Evolutionary conservation across 2,113 vertebrate genomes (phyloP).

Genomic region (Lampris incognitus): DNA sequence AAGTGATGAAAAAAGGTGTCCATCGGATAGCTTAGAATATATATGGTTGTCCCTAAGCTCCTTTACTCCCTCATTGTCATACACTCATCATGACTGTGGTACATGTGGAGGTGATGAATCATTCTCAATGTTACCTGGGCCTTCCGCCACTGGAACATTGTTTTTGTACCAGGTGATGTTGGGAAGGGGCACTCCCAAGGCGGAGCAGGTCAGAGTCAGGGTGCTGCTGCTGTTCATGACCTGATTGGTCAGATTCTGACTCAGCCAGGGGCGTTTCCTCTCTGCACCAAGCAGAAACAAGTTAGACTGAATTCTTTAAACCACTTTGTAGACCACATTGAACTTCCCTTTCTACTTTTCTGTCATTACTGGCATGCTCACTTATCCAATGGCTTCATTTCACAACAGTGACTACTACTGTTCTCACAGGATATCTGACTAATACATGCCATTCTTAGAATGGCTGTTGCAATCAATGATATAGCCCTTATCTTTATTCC

Average conservation of each 20-base stretch:
- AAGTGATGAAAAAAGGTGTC: not conserved
- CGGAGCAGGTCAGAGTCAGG: slow-evolving; percentile 84
- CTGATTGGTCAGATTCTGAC: slow-evolving; percentile 87
- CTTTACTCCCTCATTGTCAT: not conserved
- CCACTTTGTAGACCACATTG: not conserved
- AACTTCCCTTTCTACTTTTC: not conserved
- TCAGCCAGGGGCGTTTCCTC: slow-evolving; percentile 80
- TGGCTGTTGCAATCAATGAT: not conserved
- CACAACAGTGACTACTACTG: not conserved
- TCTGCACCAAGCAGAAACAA: slow-evolving; percentile 64
- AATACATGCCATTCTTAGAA: not conserved
- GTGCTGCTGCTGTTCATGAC: slow-evolving; percentile 91
- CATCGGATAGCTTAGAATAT: too few relatives aligned
- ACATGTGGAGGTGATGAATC: not conserved
- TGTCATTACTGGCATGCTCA: not conserved
- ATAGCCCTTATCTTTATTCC: not conserved
- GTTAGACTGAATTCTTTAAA: not conserved
- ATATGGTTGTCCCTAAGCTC: not conserved
- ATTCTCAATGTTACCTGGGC: slow-evolving; percentile 82
- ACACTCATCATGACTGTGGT: not conserved
- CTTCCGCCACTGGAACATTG: slow-evolving; percentile 77
- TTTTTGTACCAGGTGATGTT: slow-evolving; percentile 88
- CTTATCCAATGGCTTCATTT: too few relatives aligned
- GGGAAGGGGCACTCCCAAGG: slow-evolving; percentile 83
- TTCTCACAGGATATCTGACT: not conserved